Evolutionary conservation across 2,797 vertebrate genomes (phyloP), one percentile per base, ranked within the genome.

Genomic region (Calcarius lapponicus): DNA sequence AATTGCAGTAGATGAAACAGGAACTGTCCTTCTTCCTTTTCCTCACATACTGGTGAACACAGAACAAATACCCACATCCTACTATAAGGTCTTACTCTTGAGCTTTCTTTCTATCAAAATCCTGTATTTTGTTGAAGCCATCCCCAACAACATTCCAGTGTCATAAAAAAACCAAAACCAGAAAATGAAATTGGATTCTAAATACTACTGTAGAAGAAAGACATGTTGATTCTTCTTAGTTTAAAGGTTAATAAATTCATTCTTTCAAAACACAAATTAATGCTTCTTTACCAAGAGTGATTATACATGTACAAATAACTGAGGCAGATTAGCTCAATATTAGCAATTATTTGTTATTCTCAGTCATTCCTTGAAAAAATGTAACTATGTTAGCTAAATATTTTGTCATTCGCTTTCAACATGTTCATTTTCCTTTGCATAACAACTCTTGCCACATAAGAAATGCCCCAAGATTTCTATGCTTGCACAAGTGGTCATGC

Each of bases 391-490:
- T 86, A 88, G 88, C 82, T 86, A 96, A 97, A 95, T 74, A 86
- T 92, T 96, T 84, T 96, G 91, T 88, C 94, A 93, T 86, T 96
- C 93, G 58, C 90, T 93, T 96, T 95, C 67, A 96, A 87, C 65
- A 53, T 20, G 42, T 95, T 95, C 14, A 8, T 84, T 85, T 95
- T 92, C 73, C 86, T 93, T 92, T 61, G 79, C 93, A 90, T 93
- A 96, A 85, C 72, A 53, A 67, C 75, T 92, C 85, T 95, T 94
- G 88, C 93, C 94, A 62, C 20, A 1, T 79, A 72, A 92, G 91
- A 96, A 95, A 96, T 57, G 75, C 86, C 92, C 71, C 58, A 72
- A 89, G 85, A 86, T 88, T 78, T 92, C 95, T 92, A 51, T 32
- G 57, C 78, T 91, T 88, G 94, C 90, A 91, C 74, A 93, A 88